Conservation (phyloP, 2,888 invertebrate species). For the Hydropsyche betteni region DNA sequence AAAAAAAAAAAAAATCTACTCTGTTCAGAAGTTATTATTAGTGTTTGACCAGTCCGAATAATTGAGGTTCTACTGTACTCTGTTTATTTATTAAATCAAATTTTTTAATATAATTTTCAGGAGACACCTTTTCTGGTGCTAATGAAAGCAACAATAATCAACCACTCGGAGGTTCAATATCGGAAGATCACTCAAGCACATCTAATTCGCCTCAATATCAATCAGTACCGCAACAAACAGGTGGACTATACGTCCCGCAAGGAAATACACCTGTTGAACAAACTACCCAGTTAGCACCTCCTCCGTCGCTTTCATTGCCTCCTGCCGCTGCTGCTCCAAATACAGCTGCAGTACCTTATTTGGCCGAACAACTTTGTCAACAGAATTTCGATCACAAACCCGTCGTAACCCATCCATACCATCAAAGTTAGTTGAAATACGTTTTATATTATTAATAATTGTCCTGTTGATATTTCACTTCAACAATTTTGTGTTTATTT, state of each 20-base stretch:
- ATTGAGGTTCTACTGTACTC: neutral
- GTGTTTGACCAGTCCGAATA: neutral
- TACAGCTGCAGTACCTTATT: slow-evolving; percentile 18
- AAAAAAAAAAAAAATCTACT: too few relatives aligned
- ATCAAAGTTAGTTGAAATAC: slow-evolving; percentile 32
- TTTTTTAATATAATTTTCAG: slow-evolving; percentile 19
- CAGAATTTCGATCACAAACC: slow-evolving; percentile 38
- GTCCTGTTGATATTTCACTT: too few relatives aligned
- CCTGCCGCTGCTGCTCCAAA: slow-evolving; percentile 17
- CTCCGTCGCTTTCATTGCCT: slow-evolving; percentile 30
- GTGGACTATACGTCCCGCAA: slow-evolving; percentile 9
- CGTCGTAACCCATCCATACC: slow-evolving; percentile 32
- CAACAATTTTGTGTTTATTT: neutral
- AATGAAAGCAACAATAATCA: slow-evolving; percentile 65
- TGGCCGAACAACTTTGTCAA: slow-evolving; percentile 34
- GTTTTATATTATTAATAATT: neutral
- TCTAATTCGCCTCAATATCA: slow-evolving; percentile 67
- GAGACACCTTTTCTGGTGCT: slow-evolving; percentile 57
- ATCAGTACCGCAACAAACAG: slow-evolving; percentile 49
- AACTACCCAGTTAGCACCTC: slow-evolving; percentile 26
- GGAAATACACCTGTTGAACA: slow-evolving; percentile 30
- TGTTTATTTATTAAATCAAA: too few relatives aligned
- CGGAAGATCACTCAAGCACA: slow-evolving; percentile 65
- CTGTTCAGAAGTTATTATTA: too few relatives aligned
- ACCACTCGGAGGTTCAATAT: slow-evolving; percentile 57